Conservation (phyloP, 2,797 vertebrate species). For the Hoplostethus atlanticus region DNA sequence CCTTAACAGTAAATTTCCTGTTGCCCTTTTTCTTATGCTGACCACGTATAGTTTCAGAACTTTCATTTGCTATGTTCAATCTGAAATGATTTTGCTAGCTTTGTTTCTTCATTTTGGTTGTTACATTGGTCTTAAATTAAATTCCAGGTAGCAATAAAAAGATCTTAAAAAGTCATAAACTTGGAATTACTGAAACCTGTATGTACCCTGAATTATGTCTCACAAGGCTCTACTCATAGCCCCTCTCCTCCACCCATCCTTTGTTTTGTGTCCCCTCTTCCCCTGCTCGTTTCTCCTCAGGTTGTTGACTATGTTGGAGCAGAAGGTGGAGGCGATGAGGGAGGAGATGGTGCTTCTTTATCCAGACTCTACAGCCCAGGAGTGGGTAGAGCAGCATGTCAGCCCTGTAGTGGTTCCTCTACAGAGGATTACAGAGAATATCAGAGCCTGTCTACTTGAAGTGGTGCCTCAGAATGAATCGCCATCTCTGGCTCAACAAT, state of each 20-base stretch:
- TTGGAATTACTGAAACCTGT: too few species aligned
- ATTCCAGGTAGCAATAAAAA: too few species aligned
- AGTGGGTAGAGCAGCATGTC: slow-evolving; percentile 94
- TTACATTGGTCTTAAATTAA: too few species aligned
- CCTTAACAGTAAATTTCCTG: too few species aligned
- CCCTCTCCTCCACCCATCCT: too few species aligned
- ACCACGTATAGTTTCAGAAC: not conserved
- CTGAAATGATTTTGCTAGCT: too few species aligned
- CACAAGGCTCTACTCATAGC: too few species aligned
- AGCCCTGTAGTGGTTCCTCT: slow-evolving; percentile 84
- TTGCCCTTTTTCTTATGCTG: too few species aligned
- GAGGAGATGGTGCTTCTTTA: slow-evolving; percentile 88
- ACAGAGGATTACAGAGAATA: slow-evolving; percentile 85
- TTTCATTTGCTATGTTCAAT: too few species aligned
- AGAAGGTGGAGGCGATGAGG: slow-evolving; percentile 81
- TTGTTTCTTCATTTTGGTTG: too few species aligned
- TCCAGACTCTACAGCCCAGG: slow-evolving; percentile 85
- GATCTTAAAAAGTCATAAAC: too few species aligned
- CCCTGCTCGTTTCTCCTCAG: slow-evolving; percentile 70
- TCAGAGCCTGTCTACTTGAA: slow-evolving; percentile 75
- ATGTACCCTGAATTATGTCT: too few species aligned
- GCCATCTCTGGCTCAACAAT: not conserved
- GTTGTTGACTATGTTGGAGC: slow-evolving; percentile 83
- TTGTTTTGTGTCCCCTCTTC: not conserved
- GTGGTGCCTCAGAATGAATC: slow-evolving; percentile 59